phyloP scores from a whole-genome alignment of 2,888 invertebrate species.

The Leucoma salicis region DNA sequence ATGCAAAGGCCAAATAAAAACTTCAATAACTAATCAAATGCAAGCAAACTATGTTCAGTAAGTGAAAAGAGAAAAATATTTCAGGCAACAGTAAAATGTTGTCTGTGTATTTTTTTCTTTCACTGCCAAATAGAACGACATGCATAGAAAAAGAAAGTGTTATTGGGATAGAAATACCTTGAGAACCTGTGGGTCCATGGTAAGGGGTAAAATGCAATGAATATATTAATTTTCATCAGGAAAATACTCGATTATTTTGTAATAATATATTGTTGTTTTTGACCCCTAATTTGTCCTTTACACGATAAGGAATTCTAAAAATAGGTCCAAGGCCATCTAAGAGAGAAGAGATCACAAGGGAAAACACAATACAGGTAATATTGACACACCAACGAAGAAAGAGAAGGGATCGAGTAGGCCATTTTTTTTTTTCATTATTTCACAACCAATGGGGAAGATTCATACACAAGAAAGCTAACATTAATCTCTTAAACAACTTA shows the following conservation, averaged over 20 bases:
- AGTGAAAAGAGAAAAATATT: constrained; percentile 44
- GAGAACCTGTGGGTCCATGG: constrained; percentile 83
- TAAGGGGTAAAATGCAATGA: constrained; percentile 79
- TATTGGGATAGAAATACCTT: constrained; percentile 82
- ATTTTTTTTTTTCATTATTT: constrained; percentile 42
- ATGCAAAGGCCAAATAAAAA: constrained; percentile 50
- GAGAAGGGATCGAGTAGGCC: constrained; percentile 55
- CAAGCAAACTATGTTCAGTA: constrained; percentile 59
- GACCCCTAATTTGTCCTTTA: constrained; percentile 61
- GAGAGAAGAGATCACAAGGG: constrained; percentile 55
- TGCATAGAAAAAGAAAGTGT: constrained; percentile 76
- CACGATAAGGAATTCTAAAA: constrained; percentile 50
- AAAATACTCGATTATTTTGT: constrained; percentile 54
- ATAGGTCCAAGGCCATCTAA: constrained; percentile 56
- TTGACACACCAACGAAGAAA: constrained; percentile 66
- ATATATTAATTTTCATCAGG: constrained; percentile 77
- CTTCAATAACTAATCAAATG: constrained; percentile 40
- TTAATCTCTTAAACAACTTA: background rate
- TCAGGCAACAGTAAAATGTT: constrained; percentile 7
- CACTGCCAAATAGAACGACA: constrained; percentile 54
- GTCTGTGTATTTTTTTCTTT: constrained; percentile 36
- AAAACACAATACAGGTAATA: constrained; percentile 67
- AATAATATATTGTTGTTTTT: constrained; percentile 55
- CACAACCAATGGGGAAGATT: constrained; percentile 52
- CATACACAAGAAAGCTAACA: background rate